These are phyloP conservation scores for Argynnis bischoffii DNA, from an alignment of 2,888 invertebrate genomes.

Conservation along the genomic window DNA sequence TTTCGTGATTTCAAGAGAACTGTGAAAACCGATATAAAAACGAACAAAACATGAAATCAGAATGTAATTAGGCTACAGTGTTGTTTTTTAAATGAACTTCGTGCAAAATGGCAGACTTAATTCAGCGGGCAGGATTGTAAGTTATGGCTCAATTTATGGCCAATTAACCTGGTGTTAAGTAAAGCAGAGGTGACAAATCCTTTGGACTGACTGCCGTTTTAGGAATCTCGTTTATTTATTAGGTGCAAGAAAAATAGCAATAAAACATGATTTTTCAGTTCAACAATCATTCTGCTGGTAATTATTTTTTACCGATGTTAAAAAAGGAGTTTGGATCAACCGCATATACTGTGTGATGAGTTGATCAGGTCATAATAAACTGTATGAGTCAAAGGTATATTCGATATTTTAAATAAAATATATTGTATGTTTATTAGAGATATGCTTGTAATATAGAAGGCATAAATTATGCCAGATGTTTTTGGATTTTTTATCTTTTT, in stretches of 20 bases:
- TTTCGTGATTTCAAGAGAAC: constrained; percentile 14
- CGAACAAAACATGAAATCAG: constrained; percentile 44
- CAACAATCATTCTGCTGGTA: too few species aligned
- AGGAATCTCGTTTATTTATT: constrained; percentile 19
- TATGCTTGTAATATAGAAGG: too few species aligned
- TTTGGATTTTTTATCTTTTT: too few species aligned
- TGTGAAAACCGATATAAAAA: constrained; percentile 38
- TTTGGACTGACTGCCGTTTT: constrained; percentile 43
- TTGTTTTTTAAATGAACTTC: constrained; percentile 69
- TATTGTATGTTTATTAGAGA: too few species aligned
- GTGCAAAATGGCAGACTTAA: constrained; percentile 47
- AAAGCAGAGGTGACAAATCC: constrained; percentile 71
- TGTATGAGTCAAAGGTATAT: too few species aligned
- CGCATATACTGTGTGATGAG: too few species aligned
- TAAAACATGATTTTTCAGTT: too few species aligned
- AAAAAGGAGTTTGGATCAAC: too few species aligned
- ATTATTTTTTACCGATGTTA: too few species aligned
- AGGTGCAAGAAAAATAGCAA: background rate
- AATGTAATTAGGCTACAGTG: constrained; percentile 64
- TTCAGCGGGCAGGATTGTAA: constrained; percentile 66
- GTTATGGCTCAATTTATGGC: constrained; percentile 77
- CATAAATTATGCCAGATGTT: too few species aligned
- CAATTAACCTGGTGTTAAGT: constrained; percentile 78
- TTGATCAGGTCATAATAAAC: too few species aligned
- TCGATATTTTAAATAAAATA: too few species aligned